A percentile compares a stretch with the other conserved stretches of the same genome.
These are phyloP conservation scores for Microvelia longipes DNA, from an alignment of 1,140 invertebrate species.

Conservation along the genomic window DNA sequence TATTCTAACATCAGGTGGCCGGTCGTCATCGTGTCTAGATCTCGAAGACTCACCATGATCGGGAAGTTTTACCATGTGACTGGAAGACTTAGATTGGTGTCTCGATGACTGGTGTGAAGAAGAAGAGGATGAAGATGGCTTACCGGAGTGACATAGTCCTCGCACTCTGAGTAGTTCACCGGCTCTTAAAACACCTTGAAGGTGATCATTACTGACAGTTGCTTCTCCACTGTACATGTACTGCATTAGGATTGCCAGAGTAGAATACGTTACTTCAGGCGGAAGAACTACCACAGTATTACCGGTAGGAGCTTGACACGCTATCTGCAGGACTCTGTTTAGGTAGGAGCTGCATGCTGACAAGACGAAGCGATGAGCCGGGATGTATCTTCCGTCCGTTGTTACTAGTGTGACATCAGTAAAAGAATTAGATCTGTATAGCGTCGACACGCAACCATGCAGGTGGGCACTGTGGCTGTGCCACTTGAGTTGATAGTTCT, in stretches of 20 bases:
- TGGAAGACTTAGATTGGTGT: not conserved
- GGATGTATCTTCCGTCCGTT: conserved; percentile 59
- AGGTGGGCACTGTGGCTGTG: conserved; percentile 63
- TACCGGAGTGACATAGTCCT: conserved; percentile 22
- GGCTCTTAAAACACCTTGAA: conserved; percentile 59
- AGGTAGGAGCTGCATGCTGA: conserved; percentile 56
- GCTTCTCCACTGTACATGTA: conserved; percentile 77
- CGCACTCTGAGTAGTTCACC: conserved; percentile 57
- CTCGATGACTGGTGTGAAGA: not conserved
- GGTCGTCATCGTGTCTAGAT: not conserved
- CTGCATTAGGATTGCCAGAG: conserved; percentile 62
- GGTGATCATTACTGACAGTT: conserved; percentile 64
- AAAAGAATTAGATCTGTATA: conserved; percentile 62
- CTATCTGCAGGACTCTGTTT: conserved; percentile 37
- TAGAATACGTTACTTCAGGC: conserved; percentile 58
- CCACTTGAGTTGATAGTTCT: conserved; percentile 76
- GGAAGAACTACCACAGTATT: conserved; percentile 60
- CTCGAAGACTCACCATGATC: not conserved
- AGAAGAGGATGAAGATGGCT: not conserved
- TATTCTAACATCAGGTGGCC: conserved; percentile 11
- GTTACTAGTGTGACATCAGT: conserved; percentile 71
- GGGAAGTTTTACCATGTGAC: not conserved
- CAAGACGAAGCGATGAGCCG: conserved; percentile 71
- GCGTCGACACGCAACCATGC: conserved; percentile 58
- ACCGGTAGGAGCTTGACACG: conserved; percentile 37